Evolutionary conservation across 2,888 invertebrate species (phyloP).

Genomic region (Ophion obscuratus): DNA sequence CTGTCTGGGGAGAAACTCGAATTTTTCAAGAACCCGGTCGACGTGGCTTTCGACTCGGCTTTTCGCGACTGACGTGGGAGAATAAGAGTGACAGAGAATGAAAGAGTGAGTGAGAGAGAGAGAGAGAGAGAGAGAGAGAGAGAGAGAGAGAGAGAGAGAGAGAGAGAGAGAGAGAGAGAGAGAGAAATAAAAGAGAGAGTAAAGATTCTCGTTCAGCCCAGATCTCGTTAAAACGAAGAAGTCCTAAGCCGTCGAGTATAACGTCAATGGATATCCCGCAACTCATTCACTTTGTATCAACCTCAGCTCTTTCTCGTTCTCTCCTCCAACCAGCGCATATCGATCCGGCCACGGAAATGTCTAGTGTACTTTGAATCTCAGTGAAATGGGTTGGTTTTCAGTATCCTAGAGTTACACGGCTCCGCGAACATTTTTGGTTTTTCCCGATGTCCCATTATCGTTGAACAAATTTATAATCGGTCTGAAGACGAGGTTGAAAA

Average conservation of each 20-base stretch:
- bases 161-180: neutral
- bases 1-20: constrained; percentile 27
- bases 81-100: neutral
- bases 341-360: neutral
- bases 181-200: too few species aligned
- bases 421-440: neutral
- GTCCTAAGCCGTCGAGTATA: constrained; percentile 26
- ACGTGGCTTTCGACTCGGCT: constrained; percentile 29
- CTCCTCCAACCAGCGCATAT: constrained; percentile 21
- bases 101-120: constrained; percentile 16
- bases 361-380: neutral
- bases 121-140: neutral
- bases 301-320: neutral
- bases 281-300: constrained; percentile 15
- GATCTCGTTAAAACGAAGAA: constrained; percentile 57
- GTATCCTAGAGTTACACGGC: too few species aligned
- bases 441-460: neutral
- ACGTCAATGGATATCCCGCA: constrained; percentile 19
- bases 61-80: neutral
- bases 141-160: constrained; percentile 14
- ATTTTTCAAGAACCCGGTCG: constrained; percentile 30
- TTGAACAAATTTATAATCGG: neutral
- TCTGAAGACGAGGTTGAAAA: neutral
- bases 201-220: constrained; percentile 7
- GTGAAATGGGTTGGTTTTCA: neutral